phyloP scores from a whole-genome alignment of 2,888 invertebrate species.

The Alentia gelatinosa region DNA sequence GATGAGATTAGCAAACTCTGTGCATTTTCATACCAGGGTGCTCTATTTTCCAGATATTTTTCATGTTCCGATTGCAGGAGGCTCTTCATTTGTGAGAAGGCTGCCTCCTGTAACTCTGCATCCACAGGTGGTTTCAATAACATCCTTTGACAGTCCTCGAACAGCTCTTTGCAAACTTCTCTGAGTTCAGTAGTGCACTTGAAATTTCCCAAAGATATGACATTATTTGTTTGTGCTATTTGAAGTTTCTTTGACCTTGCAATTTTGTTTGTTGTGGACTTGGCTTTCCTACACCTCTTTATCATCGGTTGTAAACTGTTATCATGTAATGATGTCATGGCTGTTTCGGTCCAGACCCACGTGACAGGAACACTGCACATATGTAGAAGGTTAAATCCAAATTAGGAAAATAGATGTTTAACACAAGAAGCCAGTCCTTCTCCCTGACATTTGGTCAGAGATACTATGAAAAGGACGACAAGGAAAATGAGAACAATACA shows the following conservation, averaged over 20 bases:
- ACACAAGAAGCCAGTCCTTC: too few relatives aligned
- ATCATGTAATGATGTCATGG: neutral
- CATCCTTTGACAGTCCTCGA: neutral
- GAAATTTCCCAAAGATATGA: neutral
- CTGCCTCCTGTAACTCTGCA: neutral
- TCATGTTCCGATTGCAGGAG: neutral
- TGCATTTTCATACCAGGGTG: neutral
- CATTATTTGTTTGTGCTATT: neutral
- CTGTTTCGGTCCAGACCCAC: neutral
- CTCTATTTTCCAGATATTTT: neutral
- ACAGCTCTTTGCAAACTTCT: neutral
- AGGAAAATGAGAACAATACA: neutral
- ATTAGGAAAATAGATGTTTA: neutral
- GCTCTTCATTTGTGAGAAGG: neutral
- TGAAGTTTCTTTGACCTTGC: too few relatives aligned
- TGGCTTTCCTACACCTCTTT: neutral
- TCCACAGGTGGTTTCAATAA: neutral
- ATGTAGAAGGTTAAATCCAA: neutral
- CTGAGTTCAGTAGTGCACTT: neutral
- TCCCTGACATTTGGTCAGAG: too few relatives aligned
- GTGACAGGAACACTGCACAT: neutral
- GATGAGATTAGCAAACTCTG: neutral
- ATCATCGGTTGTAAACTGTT: neutral
- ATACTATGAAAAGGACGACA: neutral
- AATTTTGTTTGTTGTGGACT: neutral